phyloP scores from a whole-genome alignment of 2,113 vertebrate genomes.

The Ptyas mucosa region DNA sequence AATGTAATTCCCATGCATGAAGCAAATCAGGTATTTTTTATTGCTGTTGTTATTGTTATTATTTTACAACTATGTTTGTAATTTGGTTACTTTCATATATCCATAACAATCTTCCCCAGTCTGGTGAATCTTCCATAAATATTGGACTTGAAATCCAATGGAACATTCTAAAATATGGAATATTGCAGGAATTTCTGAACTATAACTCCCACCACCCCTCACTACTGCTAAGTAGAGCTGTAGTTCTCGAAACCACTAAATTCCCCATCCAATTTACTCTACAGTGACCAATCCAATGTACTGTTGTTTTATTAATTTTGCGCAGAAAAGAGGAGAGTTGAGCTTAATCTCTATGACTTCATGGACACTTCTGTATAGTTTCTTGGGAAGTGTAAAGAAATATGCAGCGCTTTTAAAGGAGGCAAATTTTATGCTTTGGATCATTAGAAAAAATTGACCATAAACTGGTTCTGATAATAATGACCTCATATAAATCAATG shows the following conservation, averaged over 20 bases:
- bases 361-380: neutral
- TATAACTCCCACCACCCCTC: neutral
- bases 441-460: neutral
- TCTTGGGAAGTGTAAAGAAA: neutral
- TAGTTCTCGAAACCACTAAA: neutral
- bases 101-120: neutral
- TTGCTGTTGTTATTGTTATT: neutral
- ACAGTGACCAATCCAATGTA: neutral
- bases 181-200: neutral
- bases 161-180: neutral
- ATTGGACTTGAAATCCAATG: neutral
- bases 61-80: neutral
- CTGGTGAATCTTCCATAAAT: neutral
- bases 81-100: neutral
- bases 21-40: constrained; percentile 53
- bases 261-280: neutral
- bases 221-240: neutral
- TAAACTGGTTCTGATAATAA: neutral
- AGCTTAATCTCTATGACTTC: neutral
- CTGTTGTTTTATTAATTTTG: neutral
- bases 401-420: neutral
- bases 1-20: constrained; percentile 3
- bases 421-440: neutral
- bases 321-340: neutral
- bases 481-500: neutral